Evolutionary conservation across 1,140 invertebrate species (phyloP).

Genomic region (Ceratina japonica): DNA sequence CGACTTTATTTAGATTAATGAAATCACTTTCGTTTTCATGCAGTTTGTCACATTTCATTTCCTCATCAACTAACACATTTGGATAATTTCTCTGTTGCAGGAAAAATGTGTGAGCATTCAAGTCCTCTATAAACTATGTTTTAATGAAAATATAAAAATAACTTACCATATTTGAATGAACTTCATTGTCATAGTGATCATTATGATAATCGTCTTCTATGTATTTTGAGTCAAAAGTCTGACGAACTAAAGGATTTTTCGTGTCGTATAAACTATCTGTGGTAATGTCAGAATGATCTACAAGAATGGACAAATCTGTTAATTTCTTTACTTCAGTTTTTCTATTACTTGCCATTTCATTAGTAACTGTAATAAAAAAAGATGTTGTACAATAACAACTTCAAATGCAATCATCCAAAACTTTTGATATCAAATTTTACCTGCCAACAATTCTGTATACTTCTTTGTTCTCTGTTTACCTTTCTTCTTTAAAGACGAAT

Average conservation of each 20-base stretch:
- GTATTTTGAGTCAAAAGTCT: not conserved
- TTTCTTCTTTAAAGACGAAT: constrained; percentile 65
- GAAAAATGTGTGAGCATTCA: not conserved
- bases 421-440: constrained; percentile 68
- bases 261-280: constrained; percentile 22
- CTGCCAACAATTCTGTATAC: constrained; percentile 80
- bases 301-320: constrained; percentile 83
- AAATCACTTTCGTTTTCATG: not conserved
- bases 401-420: constrained; percentile 24
- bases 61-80: not conserved
- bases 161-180: constrained; percentile 27
- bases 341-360: constrained; percentile 81
- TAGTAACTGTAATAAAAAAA: constrained; percentile 80
- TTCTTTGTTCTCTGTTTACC: constrained; percentile 69
- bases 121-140: not conserved
- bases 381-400: constrained; percentile 41
- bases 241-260: not conserved
- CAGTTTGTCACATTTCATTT: not conserved
- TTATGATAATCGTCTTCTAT: not conserved
- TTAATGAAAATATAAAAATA: not conserved
- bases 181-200: not conserved
- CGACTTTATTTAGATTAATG: not conserved
- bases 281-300: constrained; percentile 76
- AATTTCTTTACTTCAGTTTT: constrained; percentile 84
- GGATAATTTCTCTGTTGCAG: not conserved